These are phyloP conservation scores for Carcharodon carcharias DNA, from an alignment of 2,797 vertebrate genomes.

Conservation along the genomic window DNA sequence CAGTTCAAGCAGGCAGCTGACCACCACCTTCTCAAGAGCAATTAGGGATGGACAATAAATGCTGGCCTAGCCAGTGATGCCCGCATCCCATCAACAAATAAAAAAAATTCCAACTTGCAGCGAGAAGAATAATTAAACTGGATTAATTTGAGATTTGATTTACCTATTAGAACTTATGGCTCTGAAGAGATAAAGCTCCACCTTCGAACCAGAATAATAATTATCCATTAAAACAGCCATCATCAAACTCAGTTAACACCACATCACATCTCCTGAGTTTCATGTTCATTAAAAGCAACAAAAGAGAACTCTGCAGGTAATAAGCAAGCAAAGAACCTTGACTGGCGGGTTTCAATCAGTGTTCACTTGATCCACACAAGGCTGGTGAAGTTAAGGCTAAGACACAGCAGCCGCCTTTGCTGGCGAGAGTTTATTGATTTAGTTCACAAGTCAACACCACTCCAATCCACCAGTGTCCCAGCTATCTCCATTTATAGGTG, in stretches of 20 bases:
- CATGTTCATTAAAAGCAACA: not conserved
- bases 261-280: not conserved
- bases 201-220: not conserved
- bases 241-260: not conserved
- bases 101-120: not conserved
- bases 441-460: no score
- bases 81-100: no score
- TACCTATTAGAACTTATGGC: not conserved
- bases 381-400: no score
- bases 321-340: not conserved
- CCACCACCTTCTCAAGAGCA: no score
- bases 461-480: no score
- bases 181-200: not conserved
- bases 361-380: no score
- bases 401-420: no score
- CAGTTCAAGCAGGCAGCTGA: no score
- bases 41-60: no score
- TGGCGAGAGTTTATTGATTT: no score
- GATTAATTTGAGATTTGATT: not conserved
- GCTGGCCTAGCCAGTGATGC: no score
- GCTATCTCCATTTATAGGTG: no score
- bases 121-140: not conserved
- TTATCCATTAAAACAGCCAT: not conserved
- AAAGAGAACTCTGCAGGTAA: not conserved
- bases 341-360: not conserved